phyloP scores from a whole-genome alignment of 2,888 invertebrate genomes.

The Herminia tarsipennalis region DNA sequence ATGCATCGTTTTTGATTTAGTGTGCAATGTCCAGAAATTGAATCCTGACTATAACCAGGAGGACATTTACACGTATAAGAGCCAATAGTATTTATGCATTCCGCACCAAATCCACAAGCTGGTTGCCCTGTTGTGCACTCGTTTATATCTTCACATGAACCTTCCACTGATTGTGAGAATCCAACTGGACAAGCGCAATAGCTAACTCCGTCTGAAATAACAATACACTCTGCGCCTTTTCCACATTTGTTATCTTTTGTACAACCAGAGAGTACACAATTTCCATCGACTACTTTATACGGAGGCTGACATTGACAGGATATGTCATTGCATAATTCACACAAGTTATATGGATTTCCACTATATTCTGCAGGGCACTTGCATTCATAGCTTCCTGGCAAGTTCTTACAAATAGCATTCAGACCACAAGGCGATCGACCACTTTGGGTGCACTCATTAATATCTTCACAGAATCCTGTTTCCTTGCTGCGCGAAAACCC shows the following conservation, averaged over 20 bases:
- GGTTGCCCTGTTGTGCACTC: slow-evolving; percentile 92
- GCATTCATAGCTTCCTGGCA: slow-evolving; percentile 97
- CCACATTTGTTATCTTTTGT: slow-evolving; percentile 93
- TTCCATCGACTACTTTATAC: slow-evolving; percentile 93
- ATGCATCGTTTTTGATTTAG: slow-evolving; percentile 93
- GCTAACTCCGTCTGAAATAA: slow-evolving; percentile 95
- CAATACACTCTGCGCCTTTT: slow-evolving; percentile 94
- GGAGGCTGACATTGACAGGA: slow-evolving; percentile 95
- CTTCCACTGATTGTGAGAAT: slow-evolving; percentile 90
- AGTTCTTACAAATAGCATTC: slow-evolving; percentile 96
- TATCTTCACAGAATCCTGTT: slow-evolving; percentile 92
- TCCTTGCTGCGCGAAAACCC: slow-evolving; percentile 92
- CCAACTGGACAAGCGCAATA: slow-evolving; percentile 97
- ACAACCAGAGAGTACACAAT: slow-evolving; percentile 94
- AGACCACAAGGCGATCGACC: slow-evolving; percentile 94
- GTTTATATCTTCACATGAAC: slow-evolving; percentile 94
- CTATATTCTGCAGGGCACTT: slow-evolving; percentile 95
- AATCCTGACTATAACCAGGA: slow-evolving; percentile 92
- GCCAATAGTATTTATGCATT: slow-evolving; percentile 92
- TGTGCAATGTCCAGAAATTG: slow-evolving; percentile 92
- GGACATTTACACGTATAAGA: slow-evolving; percentile 93
- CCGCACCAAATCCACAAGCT: slow-evolving; percentile 94
- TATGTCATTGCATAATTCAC: slow-evolving; percentile 93
- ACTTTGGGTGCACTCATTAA: slow-evolving; percentile 93
- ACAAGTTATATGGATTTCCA: slow-evolving; percentile 95